Evolutionary conservation across 2,113 vertebrate species (phyloP).

Genomic region (Callorhinus ursinus): DNA sequence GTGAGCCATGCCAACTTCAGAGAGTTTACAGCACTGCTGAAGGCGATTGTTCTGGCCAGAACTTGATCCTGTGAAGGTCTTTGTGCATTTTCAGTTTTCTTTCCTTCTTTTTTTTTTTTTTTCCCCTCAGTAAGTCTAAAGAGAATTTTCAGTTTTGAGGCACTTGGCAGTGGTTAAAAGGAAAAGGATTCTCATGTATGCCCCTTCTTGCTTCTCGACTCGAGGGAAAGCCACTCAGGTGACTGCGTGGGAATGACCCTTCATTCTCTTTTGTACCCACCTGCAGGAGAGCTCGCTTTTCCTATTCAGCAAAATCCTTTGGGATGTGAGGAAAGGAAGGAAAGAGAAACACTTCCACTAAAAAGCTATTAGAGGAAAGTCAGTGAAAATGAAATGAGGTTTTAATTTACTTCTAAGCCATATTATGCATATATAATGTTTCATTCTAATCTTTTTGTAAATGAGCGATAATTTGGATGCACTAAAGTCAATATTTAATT

Average conservation of each 20-base stretch:
- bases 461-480: slow-evolving; percentile 56
- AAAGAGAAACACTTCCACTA: not conserved
- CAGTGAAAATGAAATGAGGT: slow-evolving; percentile 33
- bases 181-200: not conserved
- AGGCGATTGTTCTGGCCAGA: not conserved
- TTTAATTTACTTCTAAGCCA: slow-evolving; percentile 53
- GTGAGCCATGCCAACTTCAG: not conserved
- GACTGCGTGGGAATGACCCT: not conserved
- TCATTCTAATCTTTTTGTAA: slow-evolving; percentile 53
- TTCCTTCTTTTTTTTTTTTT: not conserved
- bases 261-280: not conserved
- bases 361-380: not conserved
- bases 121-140: not conserved
- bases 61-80: not conserved
- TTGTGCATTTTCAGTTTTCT: not conserved
- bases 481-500: slow-evolving; percentile 68
- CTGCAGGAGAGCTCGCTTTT: not conserved
- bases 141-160: not conserved
- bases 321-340: not conserved
- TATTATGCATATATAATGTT: slow-evolving; percentile 1
- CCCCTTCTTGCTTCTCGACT: not conserved
- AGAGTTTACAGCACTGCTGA: not conserved
- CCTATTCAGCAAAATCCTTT: not conserved
- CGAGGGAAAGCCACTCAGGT: not conserved
- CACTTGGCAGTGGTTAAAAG: not conserved